Evolutionary conservation across 2,797 vertebrate species (phyloP).

Genomic region (Ptychadena robeensis): DNA sequence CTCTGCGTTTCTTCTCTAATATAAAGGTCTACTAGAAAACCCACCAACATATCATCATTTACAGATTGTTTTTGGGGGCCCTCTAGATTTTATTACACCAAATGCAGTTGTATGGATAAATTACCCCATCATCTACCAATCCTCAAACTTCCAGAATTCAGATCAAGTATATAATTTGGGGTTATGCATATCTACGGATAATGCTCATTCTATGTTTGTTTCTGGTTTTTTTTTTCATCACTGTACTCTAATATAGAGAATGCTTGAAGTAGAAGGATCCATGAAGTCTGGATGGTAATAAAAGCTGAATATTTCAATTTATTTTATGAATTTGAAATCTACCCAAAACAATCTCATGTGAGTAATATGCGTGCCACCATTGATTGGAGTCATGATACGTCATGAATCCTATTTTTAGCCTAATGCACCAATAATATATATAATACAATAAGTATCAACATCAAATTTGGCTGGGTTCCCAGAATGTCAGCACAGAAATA

Average conservation of each 20-base stretch:
- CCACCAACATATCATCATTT: no score
- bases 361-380: background rate
- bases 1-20: no score
- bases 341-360: background rate
- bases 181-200: background rate
- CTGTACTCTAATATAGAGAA: background rate
- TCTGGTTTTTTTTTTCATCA: background rate
- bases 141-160: no score
- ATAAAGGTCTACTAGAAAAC: no score
- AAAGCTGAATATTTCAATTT: background rate
- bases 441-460: constrained; percentile 15
- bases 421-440: constrained; percentile 33
- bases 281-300: background rate
- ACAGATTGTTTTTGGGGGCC: no score
- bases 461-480: constrained; percentile 32
- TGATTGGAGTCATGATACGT: constrained; percentile 2
- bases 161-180: no score
- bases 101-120: no score
- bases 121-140: no score
- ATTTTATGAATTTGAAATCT: background rate
- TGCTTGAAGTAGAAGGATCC: background rate
- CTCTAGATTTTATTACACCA: no score
- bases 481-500: constrained; percentile 33
- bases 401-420: constrained; percentile 23
- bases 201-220: background rate